A percentile compares a stretch with the other conserved stretches of the same genome.
These are phyloP conservation scores for Mungos mungo DNA, from an alignment of 2,113 vertebrate species.

Conservation along the genomic window DNA sequence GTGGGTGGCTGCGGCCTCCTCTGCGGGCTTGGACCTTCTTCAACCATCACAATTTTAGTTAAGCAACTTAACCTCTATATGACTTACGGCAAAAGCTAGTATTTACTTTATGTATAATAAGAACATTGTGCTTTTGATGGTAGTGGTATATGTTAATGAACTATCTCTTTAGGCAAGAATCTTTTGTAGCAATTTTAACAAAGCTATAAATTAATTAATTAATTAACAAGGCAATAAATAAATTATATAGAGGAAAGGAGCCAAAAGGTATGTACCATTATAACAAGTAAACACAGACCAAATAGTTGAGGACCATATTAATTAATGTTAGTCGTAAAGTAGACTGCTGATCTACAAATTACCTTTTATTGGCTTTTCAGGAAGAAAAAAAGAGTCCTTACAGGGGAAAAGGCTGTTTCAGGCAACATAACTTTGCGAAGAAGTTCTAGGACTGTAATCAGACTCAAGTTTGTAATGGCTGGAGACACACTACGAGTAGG, in stretches of 20 bases:
- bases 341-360: not conserved
- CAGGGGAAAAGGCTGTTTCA: not conserved
- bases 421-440: not conserved
- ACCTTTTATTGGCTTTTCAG: not conserved
- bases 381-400: not conserved
- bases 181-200: not conserved
- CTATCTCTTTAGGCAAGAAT: not conserved
- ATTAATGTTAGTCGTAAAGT: not conserved
- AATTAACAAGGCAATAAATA: too few relatives aligned
- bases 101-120: not conserved
- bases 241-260: not conserved
- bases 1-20: not conserved
- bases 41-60: not conserved
- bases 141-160: not conserved
- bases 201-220: not conserved
- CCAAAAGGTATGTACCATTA: not conserved
- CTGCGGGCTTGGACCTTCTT: not conserved
- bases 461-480: not conserved
- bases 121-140: not conserved
- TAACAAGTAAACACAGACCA: not conserved
- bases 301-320: not conserved
- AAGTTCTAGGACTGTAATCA: not conserved
- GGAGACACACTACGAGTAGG: not conserved
- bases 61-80: not conserved
- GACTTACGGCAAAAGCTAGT: not conserved